These are phyloP conservation scores for Cylas formicarius DNA, from an alignment of 1,140 invertebrate species.

Conservation along the genomic window DNA sequence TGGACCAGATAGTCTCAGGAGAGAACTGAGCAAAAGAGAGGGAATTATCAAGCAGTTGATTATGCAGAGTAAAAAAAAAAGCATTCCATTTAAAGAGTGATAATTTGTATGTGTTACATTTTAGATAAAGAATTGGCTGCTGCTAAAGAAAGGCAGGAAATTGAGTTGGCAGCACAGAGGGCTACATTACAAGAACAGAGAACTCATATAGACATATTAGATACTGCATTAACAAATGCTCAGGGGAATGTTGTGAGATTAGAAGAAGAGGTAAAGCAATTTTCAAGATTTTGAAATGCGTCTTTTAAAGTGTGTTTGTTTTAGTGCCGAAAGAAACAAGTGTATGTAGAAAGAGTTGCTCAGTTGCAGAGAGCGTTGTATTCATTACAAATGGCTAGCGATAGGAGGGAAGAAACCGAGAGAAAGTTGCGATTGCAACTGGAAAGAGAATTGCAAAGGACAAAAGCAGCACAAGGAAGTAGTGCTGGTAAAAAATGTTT, in stretches of 20 bases:
- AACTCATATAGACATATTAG: slow-evolving; percentile 87
- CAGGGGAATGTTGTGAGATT: slow-evolving; percentile 81
- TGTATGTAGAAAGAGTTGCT: slow-evolving; percentile 75
- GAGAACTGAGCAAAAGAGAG: slow-evolving; percentile 72
- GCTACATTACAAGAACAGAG: slow-evolving; percentile 85
- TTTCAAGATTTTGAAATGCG: neutral
- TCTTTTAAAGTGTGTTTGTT: slow-evolving; percentile 20
- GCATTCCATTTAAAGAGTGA: no score
- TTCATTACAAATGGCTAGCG: slow-evolving; percentile 75
- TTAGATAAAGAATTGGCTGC: slow-evolving; percentile 80
- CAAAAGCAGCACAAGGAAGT: slow-evolving; percentile 36
- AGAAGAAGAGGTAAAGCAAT: slow-evolving; percentile 70
- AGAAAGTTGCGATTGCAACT: slow-evolving; percentile 69
- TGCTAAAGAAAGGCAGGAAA: slow-evolving; percentile 83
- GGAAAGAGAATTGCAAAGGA: slow-evolving; percentile 69
- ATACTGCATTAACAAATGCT: slow-evolving; percentile 83
- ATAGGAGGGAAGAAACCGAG: slow-evolving; percentile 78
- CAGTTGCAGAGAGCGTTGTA: slow-evolving; percentile 76
- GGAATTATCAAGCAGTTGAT: slow-evolving; percentile 79
- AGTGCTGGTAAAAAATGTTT: slow-evolving; percentile 3
- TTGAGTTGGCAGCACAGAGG: slow-evolving; percentile 80
- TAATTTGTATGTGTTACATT: slow-evolving; percentile 24
- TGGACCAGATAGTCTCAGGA: slow-evolving; percentile 53
- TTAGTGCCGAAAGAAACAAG: slow-evolving; percentile 73
- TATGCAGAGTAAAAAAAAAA: slow-evolving; percentile 65